Conservation (phyloP, 2,888 invertebrate genomes). For the Sepiola atlantica region DNA sequence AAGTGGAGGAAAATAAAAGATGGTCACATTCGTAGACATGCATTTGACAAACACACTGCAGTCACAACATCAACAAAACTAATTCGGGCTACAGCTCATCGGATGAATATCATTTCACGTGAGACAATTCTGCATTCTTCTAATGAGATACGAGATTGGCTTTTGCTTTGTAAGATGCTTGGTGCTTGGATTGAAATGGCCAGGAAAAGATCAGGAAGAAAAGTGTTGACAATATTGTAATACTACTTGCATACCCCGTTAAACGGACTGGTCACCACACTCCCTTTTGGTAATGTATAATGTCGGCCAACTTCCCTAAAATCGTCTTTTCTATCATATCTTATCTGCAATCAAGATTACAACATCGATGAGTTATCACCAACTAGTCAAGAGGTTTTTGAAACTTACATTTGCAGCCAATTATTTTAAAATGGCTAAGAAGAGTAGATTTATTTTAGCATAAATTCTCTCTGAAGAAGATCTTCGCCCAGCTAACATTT, state of each 20-base stretch:
- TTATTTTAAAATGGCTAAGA: neutral
- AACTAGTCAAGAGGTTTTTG: neutral
- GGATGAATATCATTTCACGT: neutral
- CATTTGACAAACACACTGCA: neutral
- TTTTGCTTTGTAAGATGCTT: neutral
- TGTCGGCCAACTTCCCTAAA: neutral
- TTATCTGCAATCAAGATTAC: constrained; percentile 12
- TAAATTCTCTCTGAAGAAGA: too few species aligned
- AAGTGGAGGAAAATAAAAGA: neutral
- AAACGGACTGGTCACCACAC: neutral
- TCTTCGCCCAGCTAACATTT: too few species aligned
- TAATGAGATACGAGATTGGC: neutral
- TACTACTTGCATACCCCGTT: constrained; percentile 11
- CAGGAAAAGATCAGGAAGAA: neutral
- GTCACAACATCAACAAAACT: neutral
- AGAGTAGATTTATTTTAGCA: neutral
- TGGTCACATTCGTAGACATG: neutral
- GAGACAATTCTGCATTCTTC: neutral
- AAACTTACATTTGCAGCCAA: neutral
- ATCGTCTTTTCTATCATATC: constrained; percentile 32
- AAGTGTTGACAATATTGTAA: neutral
- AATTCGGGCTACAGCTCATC: neutral
- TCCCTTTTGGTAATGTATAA: neutral
- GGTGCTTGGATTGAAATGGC: neutral
- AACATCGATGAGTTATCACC: neutral